These are phyloP conservation scores for Phasianus colchicus DNA, from an alignment of 2,113 vertebrate genomes.

Conservation along the genomic window DNA sequence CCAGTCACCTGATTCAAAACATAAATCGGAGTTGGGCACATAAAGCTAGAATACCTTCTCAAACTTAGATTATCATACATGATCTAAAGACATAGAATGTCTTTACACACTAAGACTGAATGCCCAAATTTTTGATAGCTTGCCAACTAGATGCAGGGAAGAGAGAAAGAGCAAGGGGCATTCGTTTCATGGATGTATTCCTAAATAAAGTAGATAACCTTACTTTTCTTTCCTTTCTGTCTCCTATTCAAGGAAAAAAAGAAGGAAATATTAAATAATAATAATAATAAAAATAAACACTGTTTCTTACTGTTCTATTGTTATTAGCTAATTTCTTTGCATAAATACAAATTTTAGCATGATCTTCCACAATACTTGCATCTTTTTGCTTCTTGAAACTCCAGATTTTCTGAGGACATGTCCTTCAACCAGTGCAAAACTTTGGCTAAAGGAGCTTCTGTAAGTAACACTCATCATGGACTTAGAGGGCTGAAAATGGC, in stretches of 20 bases:
- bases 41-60: background rate
- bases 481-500: background rate
- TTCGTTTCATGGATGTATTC: background rate
- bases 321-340: background rate
- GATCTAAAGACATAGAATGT: background rate
- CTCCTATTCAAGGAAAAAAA: background rate
- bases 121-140: background rate
- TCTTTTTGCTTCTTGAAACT: background rate
- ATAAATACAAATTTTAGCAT: background rate
- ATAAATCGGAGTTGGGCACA: background rate
- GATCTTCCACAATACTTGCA: background rate
- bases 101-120: background rate
- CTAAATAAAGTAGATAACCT: background rate
- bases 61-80: background rate
- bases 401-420: background rate
- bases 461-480: background rate
- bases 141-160: background rate
- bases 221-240: background rate
- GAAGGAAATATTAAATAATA: background rate
- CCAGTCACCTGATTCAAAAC: background rate
- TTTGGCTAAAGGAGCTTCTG: background rate
- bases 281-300: background rate
- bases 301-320: background rate
- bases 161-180: background rate
- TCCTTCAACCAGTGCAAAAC: background rate